Conservation (phyloP, 2,888 invertebrate genomes). For the Leptura quadrifasciata region DNA sequence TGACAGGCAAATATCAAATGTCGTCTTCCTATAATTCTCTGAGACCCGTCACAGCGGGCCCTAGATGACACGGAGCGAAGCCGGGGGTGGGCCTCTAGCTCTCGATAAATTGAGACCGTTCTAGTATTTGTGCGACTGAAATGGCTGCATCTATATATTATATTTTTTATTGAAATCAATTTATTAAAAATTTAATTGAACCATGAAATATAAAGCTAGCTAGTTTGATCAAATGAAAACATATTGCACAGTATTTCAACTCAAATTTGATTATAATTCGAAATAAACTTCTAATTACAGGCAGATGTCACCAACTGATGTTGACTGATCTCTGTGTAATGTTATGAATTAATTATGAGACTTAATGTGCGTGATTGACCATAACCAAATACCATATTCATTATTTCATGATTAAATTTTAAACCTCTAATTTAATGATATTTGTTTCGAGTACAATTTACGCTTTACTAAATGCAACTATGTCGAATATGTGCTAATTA, state of each 20-base stretch:
- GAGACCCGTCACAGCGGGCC: too few species aligned
- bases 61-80: too few species aligned
- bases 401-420: conserved; percentile 22
- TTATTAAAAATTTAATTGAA: too few species aligned
- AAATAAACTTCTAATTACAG: conserved; percentile 25
- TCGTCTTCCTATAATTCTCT: too few species aligned
- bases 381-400: conserved; percentile 23
- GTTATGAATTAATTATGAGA: conserved; percentile 36
- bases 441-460: not conserved
- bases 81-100: too few species aligned
- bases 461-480: not conserved
- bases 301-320: conserved; percentile 22
- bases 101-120: too few species aligned
- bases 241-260: not conserved
- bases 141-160: too few species aligned
- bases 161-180: too few species aligned
- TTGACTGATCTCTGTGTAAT: conserved; percentile 25
- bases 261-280: not conserved
- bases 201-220: too few species aligned
- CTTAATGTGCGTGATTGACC: conserved; percentile 32
- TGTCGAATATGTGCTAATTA: not conserved
- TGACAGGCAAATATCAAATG: too few species aligned
- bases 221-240: not conserved
- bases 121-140: too few species aligned
- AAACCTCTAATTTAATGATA: not conserved